Evolutionary conservation across 1,140 invertebrate species (phyloP).

Genomic region (Drosophila mojavensis): DNA sequence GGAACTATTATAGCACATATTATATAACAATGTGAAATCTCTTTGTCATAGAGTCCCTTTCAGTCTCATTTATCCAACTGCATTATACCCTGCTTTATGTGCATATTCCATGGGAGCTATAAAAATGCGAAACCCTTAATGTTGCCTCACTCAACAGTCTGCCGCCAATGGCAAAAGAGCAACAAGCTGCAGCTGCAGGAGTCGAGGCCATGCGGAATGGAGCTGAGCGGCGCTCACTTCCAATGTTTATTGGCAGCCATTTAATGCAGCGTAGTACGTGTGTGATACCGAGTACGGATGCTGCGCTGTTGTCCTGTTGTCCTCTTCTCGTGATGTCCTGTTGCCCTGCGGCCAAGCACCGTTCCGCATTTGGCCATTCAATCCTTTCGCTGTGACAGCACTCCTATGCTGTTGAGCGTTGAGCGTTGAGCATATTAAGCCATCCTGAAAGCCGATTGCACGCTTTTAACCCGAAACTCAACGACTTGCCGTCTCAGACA

Average conservation of each 20-base stretch:
- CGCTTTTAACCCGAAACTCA: constrained; percentile 73
- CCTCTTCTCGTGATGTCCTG: not conserved
- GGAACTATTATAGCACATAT: too few relatives aligned
- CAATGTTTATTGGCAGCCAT: constrained; percentile 72
- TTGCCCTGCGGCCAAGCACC: not conserved
- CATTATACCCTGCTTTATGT: not conserved
- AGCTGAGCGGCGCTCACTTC: constrained; percentile 43
- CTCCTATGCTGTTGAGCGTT: constrained; percentile 17
- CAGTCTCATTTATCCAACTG: not conserved
- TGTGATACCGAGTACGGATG: constrained; percentile 20
- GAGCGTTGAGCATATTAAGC: constrained; percentile 64
- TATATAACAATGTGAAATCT: too few relatives aligned
- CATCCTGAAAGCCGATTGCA: constrained; percentile 61
- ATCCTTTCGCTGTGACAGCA: not conserved
- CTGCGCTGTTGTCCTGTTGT: not conserved
- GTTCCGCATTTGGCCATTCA: not conserved
- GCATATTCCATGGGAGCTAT: constrained; percentile 9
- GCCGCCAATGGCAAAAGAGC: constrained; percentile 38
- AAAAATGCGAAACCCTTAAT: constrained; percentile 58
- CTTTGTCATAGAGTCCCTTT: not conserved
- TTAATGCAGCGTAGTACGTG: constrained; percentile 46
- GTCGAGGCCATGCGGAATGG: constrained; percentile 34
- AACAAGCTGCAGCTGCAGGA: constrained; percentile 25
- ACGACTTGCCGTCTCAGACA: constrained; percentile 70
- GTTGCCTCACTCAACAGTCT: constrained; percentile 53